phyloP scores from a whole-genome alignment of 2,888 invertebrate species.

The Nymphalis urticae region DNA sequence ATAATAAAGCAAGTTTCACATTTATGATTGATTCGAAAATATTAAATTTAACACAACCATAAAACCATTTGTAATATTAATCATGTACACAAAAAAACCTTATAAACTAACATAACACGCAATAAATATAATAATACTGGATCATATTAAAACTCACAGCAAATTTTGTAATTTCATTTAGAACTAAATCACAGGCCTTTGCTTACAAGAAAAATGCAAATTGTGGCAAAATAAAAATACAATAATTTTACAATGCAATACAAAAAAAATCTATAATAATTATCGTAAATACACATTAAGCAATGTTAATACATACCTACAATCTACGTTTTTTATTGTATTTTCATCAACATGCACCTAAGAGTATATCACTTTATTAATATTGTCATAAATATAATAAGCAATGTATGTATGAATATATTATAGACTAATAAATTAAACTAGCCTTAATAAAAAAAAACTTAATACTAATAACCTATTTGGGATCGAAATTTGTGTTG shows the following conservation, averaged over 20 bases:
- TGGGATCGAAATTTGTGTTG: too few relatives aligned
- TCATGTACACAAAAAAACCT: conserved; percentile 5
- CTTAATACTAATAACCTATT: neutral
- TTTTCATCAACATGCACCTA: neutral
- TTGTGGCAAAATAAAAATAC: neutral
- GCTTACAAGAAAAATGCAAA: neutral
- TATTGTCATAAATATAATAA: conserved; percentile 3
- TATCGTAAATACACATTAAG: neutral
- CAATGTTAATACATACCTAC: neutral
- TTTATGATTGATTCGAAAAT: neutral
- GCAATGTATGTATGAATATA: neutral
- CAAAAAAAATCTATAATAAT: neutral
- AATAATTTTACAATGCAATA: neutral
- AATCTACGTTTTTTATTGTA: conserved; percentile 1
- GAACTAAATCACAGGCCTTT: conserved; percentile 36
- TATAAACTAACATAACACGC: neutral
- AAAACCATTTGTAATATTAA: neutral
- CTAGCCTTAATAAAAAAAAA: neutral
- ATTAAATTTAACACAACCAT: conserved; percentile 5
- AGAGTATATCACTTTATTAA: neutral
- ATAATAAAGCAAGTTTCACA: neutral
- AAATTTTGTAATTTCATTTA: conserved; percentile 12
- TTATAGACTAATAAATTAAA: neutral
- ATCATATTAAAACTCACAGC: conserved; percentile 17
- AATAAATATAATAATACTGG: conserved; percentile 31